Percentiles rank a stretch among this genome's conserved stretches.
Conservation (phyloP, 2,888 invertebrate genomes). For the Sinohyriopsis cumingii region DNA sequence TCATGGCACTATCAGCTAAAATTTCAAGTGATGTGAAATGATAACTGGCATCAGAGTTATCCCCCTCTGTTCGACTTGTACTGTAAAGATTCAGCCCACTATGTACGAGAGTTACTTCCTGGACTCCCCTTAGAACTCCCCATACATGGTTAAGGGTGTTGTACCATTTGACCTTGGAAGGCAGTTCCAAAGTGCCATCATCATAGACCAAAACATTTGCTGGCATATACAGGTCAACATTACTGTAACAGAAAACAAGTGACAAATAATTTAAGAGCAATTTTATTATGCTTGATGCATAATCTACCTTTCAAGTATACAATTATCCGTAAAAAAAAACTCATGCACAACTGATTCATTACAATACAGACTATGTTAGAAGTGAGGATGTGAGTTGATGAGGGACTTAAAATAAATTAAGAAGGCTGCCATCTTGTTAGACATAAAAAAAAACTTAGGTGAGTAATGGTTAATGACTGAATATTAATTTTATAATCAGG, state of each 20-base stretch:
- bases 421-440: no score
- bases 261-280: no score
- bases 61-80: slow-evolving; percentile 26
- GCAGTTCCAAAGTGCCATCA: slow-evolving; percentile 33
- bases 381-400: no score
- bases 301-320: no score
- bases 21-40: slow-evolving; percentile 26
- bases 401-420: no score
- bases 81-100: slow-evolving; percentile 24
- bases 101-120: slow-evolving; percentile 36
- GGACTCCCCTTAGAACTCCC: slow-evolving; percentile 46
- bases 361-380: no score
- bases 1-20: slow-evolving; percentile 22
- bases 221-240: slow-evolving; percentile 42
- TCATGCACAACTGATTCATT: no score
- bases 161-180: slow-evolving; percentile 35
- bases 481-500: no score
- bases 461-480: no score
- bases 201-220: slow-evolving; percentile 39
- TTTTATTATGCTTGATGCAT: no score
- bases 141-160: slow-evolving; percentile 35
- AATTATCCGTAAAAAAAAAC: no score
- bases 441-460: no score
- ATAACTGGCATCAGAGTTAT: slow-evolving; percentile 8
- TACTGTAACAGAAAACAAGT: slow-evolving; percentile 12